phyloP scores from a whole-genome alignment of 2,113 vertebrate species.

The Cavia porcellus region DNA sequence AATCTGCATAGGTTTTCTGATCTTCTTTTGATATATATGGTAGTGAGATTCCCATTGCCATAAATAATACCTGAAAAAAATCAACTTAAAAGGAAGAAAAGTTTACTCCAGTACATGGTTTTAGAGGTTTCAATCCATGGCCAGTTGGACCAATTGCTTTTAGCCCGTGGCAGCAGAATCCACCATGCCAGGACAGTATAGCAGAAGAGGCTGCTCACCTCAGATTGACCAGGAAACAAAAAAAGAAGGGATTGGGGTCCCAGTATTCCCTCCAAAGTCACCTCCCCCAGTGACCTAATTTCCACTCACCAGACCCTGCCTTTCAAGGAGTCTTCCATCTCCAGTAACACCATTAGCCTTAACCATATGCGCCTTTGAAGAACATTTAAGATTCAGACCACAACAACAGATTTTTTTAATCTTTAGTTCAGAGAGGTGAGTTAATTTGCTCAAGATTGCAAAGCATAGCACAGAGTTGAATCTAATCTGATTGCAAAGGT shows the following conservation, averaged over 20 bases:
- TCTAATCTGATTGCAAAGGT: background rate
- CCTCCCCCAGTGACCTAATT: background rate
- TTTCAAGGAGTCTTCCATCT: background rate
- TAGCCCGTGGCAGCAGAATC: background rate
- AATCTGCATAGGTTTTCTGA: background rate
- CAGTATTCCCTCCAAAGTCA: background rate
- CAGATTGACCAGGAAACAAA: background rate
- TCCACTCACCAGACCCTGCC: no score
- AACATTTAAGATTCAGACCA: background rate
- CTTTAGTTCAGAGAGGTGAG: background rate
- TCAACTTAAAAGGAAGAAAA: background rate
- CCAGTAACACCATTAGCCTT: background rate
- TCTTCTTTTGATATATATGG: background rate
- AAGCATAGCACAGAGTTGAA: background rate
- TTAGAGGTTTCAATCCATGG: background rate
- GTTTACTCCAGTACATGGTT: no score
- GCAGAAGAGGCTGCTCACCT: background rate
- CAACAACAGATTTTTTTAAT: background rate
- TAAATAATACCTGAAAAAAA: background rate
- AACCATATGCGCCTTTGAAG: background rate
- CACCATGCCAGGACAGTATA: fast-evolving
- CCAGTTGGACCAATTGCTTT: background rate
- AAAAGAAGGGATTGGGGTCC: no score
- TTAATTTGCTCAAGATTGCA: background rate
- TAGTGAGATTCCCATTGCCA: background rate